These are phyloP conservation scores for Caradrina kadenii DNA, from an alignment of 2,888 invertebrate species.

Conservation along the genomic window DNA sequence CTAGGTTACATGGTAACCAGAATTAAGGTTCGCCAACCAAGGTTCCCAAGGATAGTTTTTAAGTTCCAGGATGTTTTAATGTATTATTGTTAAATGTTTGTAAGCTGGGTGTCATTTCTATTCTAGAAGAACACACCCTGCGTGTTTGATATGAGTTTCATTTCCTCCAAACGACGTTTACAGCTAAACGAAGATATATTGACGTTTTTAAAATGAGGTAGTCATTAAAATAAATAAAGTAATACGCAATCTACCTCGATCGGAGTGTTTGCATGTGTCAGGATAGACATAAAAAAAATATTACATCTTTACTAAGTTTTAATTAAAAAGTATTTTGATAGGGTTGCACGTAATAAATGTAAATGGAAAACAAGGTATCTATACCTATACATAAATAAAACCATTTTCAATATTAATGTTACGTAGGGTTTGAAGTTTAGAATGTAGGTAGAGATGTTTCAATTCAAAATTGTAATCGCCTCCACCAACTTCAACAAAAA, in stretches of 20 bases:
- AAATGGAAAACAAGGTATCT: no score
- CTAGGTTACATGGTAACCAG: no score
- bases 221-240: constrained; percentile 18
- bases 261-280: neutral
- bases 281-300: neutral
- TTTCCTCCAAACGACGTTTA: constrained; percentile 15
- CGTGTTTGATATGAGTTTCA: constrained; percentile 10
- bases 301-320: constrained; percentile 4
- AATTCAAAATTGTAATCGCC: no score
- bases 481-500: no score
- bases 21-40: no score
- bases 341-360: neutral
- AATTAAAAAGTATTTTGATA: neutral
- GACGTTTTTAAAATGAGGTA: constrained; percentile 21
- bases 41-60: no score
- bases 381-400: no score
- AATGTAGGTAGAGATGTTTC: no score
- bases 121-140: neutral
- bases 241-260: neutral
- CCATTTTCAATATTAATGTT: no score
- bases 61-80: neutral
- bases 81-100: neutral
- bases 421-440: no score
- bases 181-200: constrained; percentile 10
- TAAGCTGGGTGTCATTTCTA: no score